These are phyloP conservation scores for Ceratosolen fusciceps DNA, from an alignment of 1,140 invertebrate genomes.

Conservation along the genomic window DNA sequence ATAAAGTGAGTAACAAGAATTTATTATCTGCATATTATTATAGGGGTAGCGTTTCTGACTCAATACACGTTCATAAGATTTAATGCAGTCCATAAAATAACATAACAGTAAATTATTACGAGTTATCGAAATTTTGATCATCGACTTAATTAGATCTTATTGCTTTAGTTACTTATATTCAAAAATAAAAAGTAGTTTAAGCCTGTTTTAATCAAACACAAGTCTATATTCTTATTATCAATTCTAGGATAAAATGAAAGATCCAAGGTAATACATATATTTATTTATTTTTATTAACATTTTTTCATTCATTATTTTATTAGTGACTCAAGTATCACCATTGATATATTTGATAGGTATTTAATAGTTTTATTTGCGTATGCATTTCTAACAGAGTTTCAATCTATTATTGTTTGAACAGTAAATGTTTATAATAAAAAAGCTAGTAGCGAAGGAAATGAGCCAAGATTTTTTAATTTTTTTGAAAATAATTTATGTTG, in stretches of 20 bases:
- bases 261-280: not conserved
- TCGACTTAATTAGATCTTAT: not conserved
- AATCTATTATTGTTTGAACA: conserved; percentile 59
- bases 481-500: no score
- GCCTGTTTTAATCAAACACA: not conserved
- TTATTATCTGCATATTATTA: no score
- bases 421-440: conserved; percentile 56
- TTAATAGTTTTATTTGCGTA: conserved; percentile 59
- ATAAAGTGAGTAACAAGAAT: no score
- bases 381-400: conserved; percentile 57
- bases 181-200: not conserved
- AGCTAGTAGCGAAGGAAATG: no score
- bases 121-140: not conserved
- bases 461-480: no score
- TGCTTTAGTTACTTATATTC: not conserved
- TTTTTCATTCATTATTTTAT: not conserved
- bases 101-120: no score
- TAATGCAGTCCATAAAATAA: no score
- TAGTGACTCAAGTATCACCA: not conserved
- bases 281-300: not conserved
- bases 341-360: conserved; percentile 59
- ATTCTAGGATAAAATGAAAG: not conserved
- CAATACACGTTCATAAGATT: no score
- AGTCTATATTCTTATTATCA: not conserved
- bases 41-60: no score